These are phyloP conservation scores for Heliocidaris tuberculata DNA, from an alignment of 35 echinoderm and acorn worm species.

Conservation along the genomic window DNA sequence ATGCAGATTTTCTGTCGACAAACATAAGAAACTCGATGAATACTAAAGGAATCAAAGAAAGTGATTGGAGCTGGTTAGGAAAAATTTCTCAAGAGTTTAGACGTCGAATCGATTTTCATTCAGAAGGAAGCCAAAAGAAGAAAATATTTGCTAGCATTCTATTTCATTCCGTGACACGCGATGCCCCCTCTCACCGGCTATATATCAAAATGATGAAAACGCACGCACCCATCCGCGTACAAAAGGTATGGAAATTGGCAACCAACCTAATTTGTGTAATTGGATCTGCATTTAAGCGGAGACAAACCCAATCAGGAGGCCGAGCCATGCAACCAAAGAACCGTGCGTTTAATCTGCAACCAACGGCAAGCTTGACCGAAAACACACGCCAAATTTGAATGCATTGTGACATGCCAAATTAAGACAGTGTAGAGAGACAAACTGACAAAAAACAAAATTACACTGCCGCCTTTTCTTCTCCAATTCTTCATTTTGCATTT, in stretches of 20 bases:
- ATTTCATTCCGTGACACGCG: background rate
- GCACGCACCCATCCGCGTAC: conserved; percentile 42
- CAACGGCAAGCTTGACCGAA: conserved; percentile 24
- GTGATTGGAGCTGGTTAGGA: background rate
- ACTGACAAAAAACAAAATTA: conserved; percentile 4
- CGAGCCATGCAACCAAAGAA: background rate
- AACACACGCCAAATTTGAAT: conserved; percentile 41
- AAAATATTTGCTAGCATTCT: conserved; percentile 20
- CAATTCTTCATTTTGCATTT: conserved; percentile 16
- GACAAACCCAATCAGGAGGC: conserved; percentile 38
- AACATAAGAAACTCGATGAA: background rate
- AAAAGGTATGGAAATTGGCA: conserved; percentile 44
- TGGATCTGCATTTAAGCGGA: conserved; percentile 44
- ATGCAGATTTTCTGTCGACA: background rate
- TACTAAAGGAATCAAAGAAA: background rate
- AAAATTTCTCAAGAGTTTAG: background rate
- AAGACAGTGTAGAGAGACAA: conserved; percentile 26
- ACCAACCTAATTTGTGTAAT: conserved; percentile 48
- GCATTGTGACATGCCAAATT: conserved; percentile 39
- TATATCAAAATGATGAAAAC: conserved; percentile 15
- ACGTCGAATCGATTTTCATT: background rate
- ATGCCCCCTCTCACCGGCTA: background rate
- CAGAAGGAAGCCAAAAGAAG: background rate
- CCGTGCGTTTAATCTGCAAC: conserved; percentile 29
- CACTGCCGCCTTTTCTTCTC: background rate